A percentile compares a stretch with the other conserved stretches of the same genome.
Conservation (phyloP, 64 coral and sea anemone genomes). For the Pocillopora damicornis region DNA sequence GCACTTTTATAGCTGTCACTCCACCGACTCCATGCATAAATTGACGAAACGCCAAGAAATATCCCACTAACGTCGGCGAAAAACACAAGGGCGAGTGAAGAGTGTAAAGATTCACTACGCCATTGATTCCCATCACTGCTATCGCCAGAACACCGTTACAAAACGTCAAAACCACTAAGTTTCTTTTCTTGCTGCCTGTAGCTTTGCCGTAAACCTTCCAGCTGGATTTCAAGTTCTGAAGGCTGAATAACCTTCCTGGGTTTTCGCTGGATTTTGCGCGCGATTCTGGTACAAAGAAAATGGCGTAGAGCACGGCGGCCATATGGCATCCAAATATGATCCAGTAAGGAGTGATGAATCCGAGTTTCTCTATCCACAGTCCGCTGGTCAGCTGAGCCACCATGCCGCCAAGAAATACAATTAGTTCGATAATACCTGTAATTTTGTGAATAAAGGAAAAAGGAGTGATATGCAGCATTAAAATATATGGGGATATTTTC, state of each 20-base stretch:
- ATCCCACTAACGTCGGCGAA: constrained; percentile 72
- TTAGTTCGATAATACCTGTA: constrained; percentile 65
- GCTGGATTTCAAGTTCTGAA: constrained; percentile 22
- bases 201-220: constrained; percentile 42
- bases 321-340: constrained; percentile 50
- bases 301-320: constrained; percentile 16
- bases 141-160: background rate
- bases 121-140: background rate
- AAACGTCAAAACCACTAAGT: constrained; percentile 63
- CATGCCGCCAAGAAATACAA: constrained; percentile 71
- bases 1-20: constrained; percentile 59
- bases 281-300: constrained; percentile 63
- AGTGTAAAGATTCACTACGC: constrained; percentile 53
- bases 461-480: background rate
- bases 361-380: constrained; percentile 54
- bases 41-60: constrained; percentile 51
- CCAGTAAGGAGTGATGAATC: constrained; percentile 52
- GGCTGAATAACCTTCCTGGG: constrained; percentile 20
- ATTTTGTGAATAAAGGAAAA: background rate
- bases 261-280: constrained; percentile 1
- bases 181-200: constrained; percentile 7
- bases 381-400: constrained; percentile 77
- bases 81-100: constrained; percentile 83
- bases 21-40: constrained; percentile 59
- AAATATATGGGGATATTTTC: background rate